phyloP scores from a whole-genome alignment of 2,888 invertebrate genomes.

The Nomada fucata region DNA sequence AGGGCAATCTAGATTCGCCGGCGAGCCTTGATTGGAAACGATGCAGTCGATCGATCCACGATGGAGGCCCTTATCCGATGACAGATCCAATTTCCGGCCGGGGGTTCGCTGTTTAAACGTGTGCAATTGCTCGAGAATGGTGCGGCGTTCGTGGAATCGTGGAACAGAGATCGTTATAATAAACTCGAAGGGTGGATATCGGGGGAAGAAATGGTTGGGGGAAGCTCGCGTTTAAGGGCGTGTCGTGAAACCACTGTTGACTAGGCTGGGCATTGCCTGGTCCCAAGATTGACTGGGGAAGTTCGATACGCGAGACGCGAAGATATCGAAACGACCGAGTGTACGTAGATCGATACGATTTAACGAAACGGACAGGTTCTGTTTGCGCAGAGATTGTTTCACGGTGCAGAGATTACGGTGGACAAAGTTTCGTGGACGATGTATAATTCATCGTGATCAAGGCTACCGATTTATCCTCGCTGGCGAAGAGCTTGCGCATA shows the following conservation, averaged over 20 bases:
- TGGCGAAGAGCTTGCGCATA: constrained; percentile 50
- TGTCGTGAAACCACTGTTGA: constrained; percentile 42
- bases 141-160: neutral
- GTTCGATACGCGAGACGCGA: no score
- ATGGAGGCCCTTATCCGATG: neutral
- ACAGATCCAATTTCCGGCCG: constrained; percentile 8
- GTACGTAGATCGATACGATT: neutral
- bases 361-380: neutral
- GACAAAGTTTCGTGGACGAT: no score
- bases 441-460: constrained; percentile 34
- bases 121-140: constrained; percentile 4
- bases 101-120: neutral
- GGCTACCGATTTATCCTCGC: constrained; percentile 37
- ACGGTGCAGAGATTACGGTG: neutral
- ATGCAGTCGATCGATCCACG: constrained; percentile 17
- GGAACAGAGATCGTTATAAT: constrained; percentile 7
- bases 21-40: no score
- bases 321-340: neutral
- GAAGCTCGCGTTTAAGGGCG: constrained; percentile 43
- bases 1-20: no score
- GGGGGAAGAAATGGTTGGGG: constrained; percentile 21
- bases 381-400: no score
- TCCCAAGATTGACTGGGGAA: neutral
- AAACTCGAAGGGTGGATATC: neutral
- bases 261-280: constrained; percentile 2